phyloP scores from a whole-genome alignment of 2,888 invertebrate genomes.

The Hypomecis punctinalis region DNA sequence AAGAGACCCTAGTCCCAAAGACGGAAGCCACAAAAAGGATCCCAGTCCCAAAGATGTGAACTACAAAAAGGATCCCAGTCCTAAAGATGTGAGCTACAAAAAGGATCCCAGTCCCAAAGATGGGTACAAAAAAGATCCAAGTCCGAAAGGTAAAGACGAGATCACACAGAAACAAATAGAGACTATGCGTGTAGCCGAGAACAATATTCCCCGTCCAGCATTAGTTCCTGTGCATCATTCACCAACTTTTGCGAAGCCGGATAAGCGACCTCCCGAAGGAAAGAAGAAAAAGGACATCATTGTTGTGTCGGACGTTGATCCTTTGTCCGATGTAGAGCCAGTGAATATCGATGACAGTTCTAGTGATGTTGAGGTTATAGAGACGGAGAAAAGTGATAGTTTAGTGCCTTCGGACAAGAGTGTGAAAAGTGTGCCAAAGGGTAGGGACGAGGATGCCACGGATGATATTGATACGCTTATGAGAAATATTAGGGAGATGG shows the following conservation, averaged over 20 bases:
- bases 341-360: constrained; percentile 77
- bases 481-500: constrained; percentile 74
- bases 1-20: constrained; percentile 32
- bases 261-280: constrained; percentile 72
- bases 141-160: constrained; percentile 67
- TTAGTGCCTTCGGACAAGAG: constrained; percentile 73
- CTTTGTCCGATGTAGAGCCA: constrained; percentile 67
- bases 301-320: constrained; percentile 75
- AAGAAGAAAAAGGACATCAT: constrained; percentile 77
- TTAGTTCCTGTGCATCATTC: constrained; percentile 73
- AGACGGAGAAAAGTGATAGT: constrained; percentile 66
- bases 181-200: constrained; percentile 68
- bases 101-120: constrained; percentile 60
- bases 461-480: constrained; percentile 72
- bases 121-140: constrained; percentile 42
- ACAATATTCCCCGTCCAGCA: constrained; percentile 72
- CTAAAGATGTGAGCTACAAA: constrained; percentile 6
- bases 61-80: constrained; percentile 13
- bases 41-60: constrained; percentile 13
- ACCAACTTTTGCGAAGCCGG: constrained; percentile 77
- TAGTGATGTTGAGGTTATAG: constrained; percentile 71
- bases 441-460: constrained; percentile 59
- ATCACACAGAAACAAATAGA: constrained; percentile 71
- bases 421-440: constrained; percentile 54
- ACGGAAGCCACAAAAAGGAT: constrained; percentile 17